These are phyloP conservation scores for Apostichopus japonicus DNA, from an alignment of 35 echinoderm and acorn worm species.

Conservation along the genomic window DNA sequence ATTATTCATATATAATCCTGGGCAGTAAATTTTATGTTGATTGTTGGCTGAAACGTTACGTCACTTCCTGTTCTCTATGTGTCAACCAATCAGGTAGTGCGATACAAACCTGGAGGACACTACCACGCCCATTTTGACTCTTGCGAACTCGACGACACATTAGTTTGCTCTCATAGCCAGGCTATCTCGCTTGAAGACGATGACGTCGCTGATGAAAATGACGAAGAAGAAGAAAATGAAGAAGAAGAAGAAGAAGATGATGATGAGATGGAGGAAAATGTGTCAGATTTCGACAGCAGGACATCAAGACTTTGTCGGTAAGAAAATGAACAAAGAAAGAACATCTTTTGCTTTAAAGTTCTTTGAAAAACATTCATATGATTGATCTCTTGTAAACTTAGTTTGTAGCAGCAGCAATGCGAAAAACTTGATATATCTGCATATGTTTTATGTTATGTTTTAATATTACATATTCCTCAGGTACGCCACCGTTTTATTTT, in stretches of 20 bases:
- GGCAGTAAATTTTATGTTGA: too few species aligned
- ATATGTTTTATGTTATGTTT: too few species aligned
- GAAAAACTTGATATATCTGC: too few species aligned
- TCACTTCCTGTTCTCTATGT: not conserved
- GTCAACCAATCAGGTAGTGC: slow-evolving; percentile 58
- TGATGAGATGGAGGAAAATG: not conserved
- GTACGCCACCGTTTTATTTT: slow-evolving; percentile 51
- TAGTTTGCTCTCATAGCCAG: slow-evolving; percentile 59
- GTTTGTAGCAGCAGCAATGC: too few species aligned
- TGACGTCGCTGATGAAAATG: not conserved
- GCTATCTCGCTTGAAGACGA: not conserved
- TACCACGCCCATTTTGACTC: slow-evolving; percentile 90
- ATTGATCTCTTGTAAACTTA: too few species aligned
- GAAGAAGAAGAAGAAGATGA: not conserved
- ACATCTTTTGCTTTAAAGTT: not conserved
- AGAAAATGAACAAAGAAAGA: not conserved
- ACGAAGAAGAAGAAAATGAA: not conserved
- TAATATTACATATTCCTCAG: not conserved
- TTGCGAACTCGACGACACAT: slow-evolving; percentile 42
- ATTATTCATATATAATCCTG: too few species aligned
- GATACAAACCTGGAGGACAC: slow-evolving; percentile 77
- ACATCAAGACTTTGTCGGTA: slow-evolving; percentile 4
- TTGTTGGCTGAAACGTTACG: not conserved
- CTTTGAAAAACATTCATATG: too few species aligned
- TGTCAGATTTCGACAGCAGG: not conserved